phyloP scores from a whole-genome alignment of 1,140 invertebrate genomes.

The Saccostrea glomerata region DNA sequence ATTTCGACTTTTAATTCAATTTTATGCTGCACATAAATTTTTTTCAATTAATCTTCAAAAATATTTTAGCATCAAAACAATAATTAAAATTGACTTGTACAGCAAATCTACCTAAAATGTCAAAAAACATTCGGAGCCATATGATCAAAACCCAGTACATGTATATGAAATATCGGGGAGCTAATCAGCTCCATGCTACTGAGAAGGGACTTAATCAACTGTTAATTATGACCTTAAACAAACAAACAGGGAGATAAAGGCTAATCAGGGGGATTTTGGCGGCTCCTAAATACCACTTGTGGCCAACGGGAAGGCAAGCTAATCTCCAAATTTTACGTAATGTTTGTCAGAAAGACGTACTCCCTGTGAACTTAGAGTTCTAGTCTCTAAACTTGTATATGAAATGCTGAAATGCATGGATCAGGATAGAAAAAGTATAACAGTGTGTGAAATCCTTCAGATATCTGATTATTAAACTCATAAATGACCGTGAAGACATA shows the following conservation, averaged over 20 bases:
- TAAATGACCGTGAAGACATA: background rate
- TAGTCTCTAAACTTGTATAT: background rate
- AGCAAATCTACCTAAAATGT: no score
- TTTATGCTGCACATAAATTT: no score
- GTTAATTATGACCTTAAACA: conserved; percentile 30
- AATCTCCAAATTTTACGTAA: background rate
- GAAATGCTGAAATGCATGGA: background rate
- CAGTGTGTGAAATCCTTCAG: background rate
- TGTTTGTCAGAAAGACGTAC: conserved; percentile 18
- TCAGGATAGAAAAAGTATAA: no score
- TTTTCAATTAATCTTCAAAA: no score
- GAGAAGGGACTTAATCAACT: conserved; percentile 5
- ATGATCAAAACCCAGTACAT: no score
- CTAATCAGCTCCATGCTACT: background rate
- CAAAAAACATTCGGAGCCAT: no score
- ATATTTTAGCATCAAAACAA: no score
- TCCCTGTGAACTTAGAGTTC: background rate
- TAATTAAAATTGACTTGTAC: no score
- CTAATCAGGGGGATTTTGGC: background rate
- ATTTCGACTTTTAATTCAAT: no score
- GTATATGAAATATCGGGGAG: no score
- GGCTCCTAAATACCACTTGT: conserved; percentile 22
- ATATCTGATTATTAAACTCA: background rate
- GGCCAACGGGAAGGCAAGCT: background rate
- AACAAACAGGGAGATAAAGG: conserved; percentile 2